Percentiles rank a stretch among this genome's conserved stretches.
Evolutionary conservation across 2,113 vertebrate species (phyloP).

Genomic region (Gulo gulo): DNA sequence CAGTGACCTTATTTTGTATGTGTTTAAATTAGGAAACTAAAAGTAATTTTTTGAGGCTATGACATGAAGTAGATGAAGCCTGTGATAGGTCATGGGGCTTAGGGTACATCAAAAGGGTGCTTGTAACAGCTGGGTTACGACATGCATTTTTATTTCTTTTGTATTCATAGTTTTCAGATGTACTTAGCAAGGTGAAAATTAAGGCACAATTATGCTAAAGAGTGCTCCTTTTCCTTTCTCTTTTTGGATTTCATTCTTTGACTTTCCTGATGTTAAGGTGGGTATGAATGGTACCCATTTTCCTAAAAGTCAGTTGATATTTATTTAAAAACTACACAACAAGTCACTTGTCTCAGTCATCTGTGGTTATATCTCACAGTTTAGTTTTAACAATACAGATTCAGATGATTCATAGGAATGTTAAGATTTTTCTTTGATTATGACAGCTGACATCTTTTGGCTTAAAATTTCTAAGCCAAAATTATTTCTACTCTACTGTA

Average conservation of each 20-base stretch:
- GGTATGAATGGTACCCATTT: not conserved
- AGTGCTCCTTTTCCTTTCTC: not conserved
- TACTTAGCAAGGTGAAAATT: slow-evolving; percentile 18
- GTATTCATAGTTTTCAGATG: not conserved
- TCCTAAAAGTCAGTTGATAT: not conserved
- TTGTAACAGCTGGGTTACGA: not conserved
- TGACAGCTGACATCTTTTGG: not conserved
- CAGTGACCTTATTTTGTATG: not conserved
- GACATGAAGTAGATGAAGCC: not conserved
- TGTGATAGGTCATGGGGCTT: not conserved
- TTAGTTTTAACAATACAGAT: not conserved
- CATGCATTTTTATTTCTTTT: not conserved
- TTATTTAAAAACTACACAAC: not conserved
- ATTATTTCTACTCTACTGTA: not conserved
- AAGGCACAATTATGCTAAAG: not conserved
- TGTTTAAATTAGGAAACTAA: slow-evolving; percentile 9
- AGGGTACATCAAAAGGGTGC: not conserved
- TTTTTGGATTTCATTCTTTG: not conserved
- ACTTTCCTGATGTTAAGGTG: slow-evolving; percentile 6
- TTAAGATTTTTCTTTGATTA: slow-evolving; percentile 6
- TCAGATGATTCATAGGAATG: not conserved
- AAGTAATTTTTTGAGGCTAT: not conserved
- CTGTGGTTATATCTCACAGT: not conserved
- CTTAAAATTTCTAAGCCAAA: slow-evolving; percentile 18
- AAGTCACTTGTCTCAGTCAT: not conserved